phyloP scores from a whole-genome alignment of 2,797 vertebrate species.

The Setipinna tenuifilis region DNA sequence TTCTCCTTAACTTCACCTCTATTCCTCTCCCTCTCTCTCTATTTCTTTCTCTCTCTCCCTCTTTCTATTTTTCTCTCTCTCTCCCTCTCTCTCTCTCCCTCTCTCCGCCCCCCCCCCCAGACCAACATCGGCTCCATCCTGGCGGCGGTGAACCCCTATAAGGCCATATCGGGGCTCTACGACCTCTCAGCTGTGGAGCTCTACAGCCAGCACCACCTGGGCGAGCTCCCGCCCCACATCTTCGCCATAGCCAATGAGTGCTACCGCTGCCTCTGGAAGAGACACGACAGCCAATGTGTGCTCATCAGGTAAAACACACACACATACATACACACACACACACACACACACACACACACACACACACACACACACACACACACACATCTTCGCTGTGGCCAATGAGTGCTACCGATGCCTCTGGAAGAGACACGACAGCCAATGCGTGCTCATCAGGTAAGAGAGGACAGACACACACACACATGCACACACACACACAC shows the following conservation, averaged over 20 bases:
- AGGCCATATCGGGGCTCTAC: conserved; percentile 84
- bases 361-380: not conserved
- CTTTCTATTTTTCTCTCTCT: no score
- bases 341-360: not conserved
- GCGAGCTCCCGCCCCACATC: conserved; percentile 91
- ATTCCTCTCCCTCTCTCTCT: no score
- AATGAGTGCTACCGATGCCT: conserved; percentile 94
- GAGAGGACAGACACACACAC: conserved; percentile 9
- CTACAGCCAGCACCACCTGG: conserved; percentile 88
- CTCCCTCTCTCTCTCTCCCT: not conserved
- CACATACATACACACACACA: not conserved
- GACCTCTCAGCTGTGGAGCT: conserved; percentile 82
- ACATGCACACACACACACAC: not conserved
- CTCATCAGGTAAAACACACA: conserved; percentile 83
- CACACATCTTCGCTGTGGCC: conserved; percentile 72
- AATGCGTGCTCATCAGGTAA: conserved; percentile 93
- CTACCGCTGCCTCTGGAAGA: conserved; percentile 94
- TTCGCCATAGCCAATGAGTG: conserved; percentile 92
- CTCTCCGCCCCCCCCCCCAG: conserved; percentile 64
- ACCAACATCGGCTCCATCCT: conserved; percentile 94
- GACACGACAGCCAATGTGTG: conserved; percentile 92
- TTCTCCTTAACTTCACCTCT: no score
- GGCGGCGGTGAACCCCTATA: conserved; percentile 92
- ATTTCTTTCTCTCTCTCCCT: no score
- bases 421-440: conserved; percentile 89